Evolutionary conservation across 1,140 invertebrate species (phyloP).

Genomic region (Scaptomyza graminum): DNA sequence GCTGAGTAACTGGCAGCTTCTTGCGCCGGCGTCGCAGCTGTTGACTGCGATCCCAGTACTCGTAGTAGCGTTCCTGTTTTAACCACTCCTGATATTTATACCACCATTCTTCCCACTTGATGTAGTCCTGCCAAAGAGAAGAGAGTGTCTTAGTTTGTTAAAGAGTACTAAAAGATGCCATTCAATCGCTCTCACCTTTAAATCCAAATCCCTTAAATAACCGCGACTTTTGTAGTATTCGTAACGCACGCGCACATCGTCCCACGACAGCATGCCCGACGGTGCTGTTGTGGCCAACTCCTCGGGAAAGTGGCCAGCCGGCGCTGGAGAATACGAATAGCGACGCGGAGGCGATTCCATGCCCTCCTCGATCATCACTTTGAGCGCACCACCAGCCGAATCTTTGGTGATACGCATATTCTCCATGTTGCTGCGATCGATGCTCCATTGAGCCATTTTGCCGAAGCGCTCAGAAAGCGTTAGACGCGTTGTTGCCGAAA

Average conservation of each 20-base stretch:
- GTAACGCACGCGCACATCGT: slow-evolving; percentile 92
- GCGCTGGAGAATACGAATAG: slow-evolving; percentile 88
- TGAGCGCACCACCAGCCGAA: slow-evolving; percentile 87
- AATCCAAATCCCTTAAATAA: slow-evolving; percentile 88
- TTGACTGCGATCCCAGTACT: slow-evolving; percentile 88
- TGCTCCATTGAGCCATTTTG: slow-evolving; percentile 94
- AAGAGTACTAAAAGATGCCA: neutral
- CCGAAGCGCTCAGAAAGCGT: slow-evolving; percentile 93
- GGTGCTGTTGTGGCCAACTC: slow-evolving; percentile 88
- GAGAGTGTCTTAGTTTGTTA: neutral
- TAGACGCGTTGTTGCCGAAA: slow-evolving; percentile 84
- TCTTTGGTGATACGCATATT: slow-evolving; percentile 94
- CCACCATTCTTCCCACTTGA: slow-evolving; percentile 97
- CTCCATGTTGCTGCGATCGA: slow-evolving; percentile 89
- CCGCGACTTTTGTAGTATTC: slow-evolving; percentile 92
- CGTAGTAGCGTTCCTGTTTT: slow-evolving; percentile 92
- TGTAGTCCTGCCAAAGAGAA: slow-evolving; percentile 87
- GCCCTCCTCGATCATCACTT: slow-evolving; percentile 89
- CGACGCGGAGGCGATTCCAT: slow-evolving; percentile 83
- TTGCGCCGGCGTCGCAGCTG: slow-evolving; percentile 84
- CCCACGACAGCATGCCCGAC: slow-evolving; percentile 91
- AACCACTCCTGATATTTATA: slow-evolving; percentile 96
- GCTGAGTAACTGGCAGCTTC: slow-evolving; percentile 84
- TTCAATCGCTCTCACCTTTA: slow-evolving; percentile 62
- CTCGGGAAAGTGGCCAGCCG: slow-evolving; percentile 90